Evolutionary conservation across 2,113 vertebrate species (phyloP).

Genomic region (Heloderma charlesbogerti): DNA sequence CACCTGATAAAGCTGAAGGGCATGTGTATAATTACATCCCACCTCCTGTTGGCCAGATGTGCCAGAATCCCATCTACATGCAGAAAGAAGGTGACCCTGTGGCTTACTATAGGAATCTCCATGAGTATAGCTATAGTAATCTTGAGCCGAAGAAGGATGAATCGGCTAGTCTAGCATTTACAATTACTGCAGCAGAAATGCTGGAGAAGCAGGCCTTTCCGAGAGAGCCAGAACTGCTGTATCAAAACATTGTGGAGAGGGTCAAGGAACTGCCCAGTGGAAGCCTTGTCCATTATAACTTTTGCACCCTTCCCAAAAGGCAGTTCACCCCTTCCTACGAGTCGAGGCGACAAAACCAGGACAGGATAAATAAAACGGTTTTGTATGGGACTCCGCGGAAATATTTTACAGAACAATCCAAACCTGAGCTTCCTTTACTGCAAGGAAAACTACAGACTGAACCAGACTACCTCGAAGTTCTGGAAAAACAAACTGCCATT

Average conservation of each 20-base stretch:
- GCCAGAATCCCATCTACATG: slow-evolving; percentile 98
- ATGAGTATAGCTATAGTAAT: slow-evolving; percentile 88
- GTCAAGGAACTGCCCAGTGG: slow-evolving; percentile 89
- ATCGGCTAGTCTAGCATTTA: slow-evolving; percentile 85
- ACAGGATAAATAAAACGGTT: slow-evolving; percentile 93
- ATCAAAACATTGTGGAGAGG: slow-evolving; percentile 94
- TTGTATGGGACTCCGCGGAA: slow-evolving; percentile 97
- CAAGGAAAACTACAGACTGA: slow-evolving; percentile 94
- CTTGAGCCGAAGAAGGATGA: slow-evolving; percentile 88
- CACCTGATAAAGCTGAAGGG: slow-evolving; percentile 87
- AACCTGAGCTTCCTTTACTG: slow-evolving; percentile 90
- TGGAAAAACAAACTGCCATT: slow-evolving; percentile 99
- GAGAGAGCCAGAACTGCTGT: slow-evolving; percentile 89
- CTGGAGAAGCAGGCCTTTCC: slow-evolving; percentile 86
- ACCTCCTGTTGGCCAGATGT: slow-evolving; percentile 94
- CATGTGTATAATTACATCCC: slow-evolving; percentile 97
- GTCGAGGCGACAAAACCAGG: slow-evolving; percentile 89
- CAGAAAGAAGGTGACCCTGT: slow-evolving; percentile 93
- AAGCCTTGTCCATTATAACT: slow-evolving; percentile 91
- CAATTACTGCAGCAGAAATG: slow-evolving; percentile 92
- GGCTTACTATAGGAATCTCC: slow-evolving; percentile 93
- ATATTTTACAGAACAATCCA: slow-evolving; percentile 90
- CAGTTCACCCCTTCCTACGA: slow-evolving; percentile 92
- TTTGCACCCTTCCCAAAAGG: slow-evolving; percentile 98
- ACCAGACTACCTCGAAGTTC: slow-evolving; percentile 99